A percentile compares a stretch with the other conserved stretches of the same genome.
Evolutionary conservation across 92 coral and sea anemone species (phyloP).

Genomic region (Palythoa grandis): DNA sequence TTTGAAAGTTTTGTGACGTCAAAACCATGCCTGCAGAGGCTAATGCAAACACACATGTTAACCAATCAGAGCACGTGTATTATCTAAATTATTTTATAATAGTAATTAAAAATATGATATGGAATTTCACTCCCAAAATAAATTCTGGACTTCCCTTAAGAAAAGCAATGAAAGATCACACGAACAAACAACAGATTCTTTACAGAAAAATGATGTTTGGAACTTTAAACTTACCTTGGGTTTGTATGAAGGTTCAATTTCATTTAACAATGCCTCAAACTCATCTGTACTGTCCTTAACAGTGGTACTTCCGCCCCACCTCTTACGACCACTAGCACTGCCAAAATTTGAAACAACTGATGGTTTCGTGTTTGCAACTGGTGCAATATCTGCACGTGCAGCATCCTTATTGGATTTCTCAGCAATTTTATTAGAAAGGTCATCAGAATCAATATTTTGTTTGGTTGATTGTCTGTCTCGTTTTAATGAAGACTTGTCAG

Average conservation of each 20-base stretch:
- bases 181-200: background rate
- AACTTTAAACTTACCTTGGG: constrained; percentile 3
- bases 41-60: too few species aligned
- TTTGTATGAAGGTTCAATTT: constrained; percentile 65
- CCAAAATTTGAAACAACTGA: constrained; percentile 45
- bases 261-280: constrained; percentile 85
- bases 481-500: constrained; percentile 51
- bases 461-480: constrained; percentile 53
- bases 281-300: constrained; percentile 93
- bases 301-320: constrained; percentile 79
- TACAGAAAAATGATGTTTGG: background rate
- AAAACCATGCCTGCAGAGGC: too few species aligned
- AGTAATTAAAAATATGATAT: too few species aligned
- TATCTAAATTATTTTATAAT: too few species aligned
- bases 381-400: constrained; percentile 4
- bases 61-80: too few species aligned
- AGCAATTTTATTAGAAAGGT: constrained; percentile 26
- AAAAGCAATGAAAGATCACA: too few species aligned
- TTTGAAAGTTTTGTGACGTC: too few species aligned
- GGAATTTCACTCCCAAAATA: too few species aligned
- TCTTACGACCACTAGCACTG: constrained; percentile 65
- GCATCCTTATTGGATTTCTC: constrained; percentile 24
- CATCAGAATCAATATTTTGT: constrained; percentile 34
- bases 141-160: too few species aligned
- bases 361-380: constrained; percentile 44